Conservation (phyloP, 2,113 vertebrate genomes). For the Myxocyprinus asiaticus region DNA sequence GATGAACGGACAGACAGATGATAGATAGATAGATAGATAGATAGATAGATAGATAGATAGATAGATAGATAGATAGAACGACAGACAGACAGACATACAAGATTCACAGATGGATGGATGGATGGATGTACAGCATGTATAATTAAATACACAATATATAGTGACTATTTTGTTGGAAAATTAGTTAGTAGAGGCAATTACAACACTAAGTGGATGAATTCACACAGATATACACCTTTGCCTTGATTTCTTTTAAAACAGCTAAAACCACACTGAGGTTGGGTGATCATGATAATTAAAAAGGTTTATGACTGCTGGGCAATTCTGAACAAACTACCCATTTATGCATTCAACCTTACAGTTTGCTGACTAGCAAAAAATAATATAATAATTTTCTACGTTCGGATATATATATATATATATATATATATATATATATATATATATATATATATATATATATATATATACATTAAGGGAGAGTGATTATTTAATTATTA, state of each 20-base stretch:
- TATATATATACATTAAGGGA: conserved; percentile 8
- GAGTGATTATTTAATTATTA: conserved; percentile 13
- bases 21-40: too few species aligned
- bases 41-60: too few species aligned
- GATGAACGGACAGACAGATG: too few species aligned
- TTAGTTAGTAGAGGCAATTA: conserved; percentile 6
- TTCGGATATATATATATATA: background rate
- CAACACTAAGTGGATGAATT: background rate
- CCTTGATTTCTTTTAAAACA: conserved; percentile 40
- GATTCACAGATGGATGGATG: too few species aligned
- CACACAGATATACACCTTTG: conserved; percentile 26
- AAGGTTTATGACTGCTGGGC: conserved; percentile 30
- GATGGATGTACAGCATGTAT: too few species aligned
- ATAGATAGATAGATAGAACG: too few species aligned
- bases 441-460: background rate
- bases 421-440: too few species aligned
- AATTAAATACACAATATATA: background rate
- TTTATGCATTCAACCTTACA: conserved; percentile 22
- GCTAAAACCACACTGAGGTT: conserved; percentile 31
- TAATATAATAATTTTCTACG: conserved; percentile 3
- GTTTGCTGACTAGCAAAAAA: conserved; percentile 47
- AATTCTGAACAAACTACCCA: conserved; percentile 9
- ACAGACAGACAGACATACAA: too few species aligned
- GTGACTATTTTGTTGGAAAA: conserved; percentile 10
- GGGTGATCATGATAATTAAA: conserved; percentile 32